These are phyloP conservation scores for Drusus annulatus DNA, from an alignment of 1,140 invertebrate genomes.

Conservation along the genomic window DNA sequence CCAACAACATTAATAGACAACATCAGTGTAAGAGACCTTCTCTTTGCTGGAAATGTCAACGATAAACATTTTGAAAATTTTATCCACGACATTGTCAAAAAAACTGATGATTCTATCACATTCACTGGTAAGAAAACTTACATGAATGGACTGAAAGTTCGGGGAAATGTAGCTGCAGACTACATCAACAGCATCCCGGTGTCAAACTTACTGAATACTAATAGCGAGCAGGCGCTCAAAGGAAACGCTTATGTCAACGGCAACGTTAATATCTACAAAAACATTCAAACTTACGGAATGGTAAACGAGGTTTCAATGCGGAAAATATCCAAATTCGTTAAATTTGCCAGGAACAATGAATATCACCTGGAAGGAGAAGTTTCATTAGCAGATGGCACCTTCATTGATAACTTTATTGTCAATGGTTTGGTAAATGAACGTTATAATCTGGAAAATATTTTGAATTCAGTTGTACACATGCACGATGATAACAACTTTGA, in stretches of 20 bases:
- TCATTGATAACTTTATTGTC: slow-evolving; percentile 48
- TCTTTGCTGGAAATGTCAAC: slow-evolving; percentile 38
- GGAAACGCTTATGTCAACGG: slow-evolving; percentile 40
- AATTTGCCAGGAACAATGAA: slow-evolving; percentile 43
- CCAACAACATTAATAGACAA: slow-evolving; percentile 45
- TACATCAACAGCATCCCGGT: slow-evolving; percentile 43
- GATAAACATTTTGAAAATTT: slow-evolving; percentile 50
- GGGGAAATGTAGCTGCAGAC: slow-evolving; percentile 38
- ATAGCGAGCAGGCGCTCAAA: slow-evolving; percentile 46
- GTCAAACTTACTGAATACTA: slow-evolving; percentile 41
- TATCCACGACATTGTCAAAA: slow-evolving; percentile 45
- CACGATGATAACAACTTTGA: slow-evolving; percentile 46
- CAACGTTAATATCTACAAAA: slow-evolving; percentile 39
- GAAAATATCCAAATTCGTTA: slow-evolving; percentile 27
- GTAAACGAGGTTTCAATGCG: slow-evolving; percentile 40
- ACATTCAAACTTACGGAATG: slow-evolving; percentile 36
- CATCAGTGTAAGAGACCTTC: slow-evolving; percentile 37
- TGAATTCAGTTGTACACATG: slow-evolving; percentile 32
- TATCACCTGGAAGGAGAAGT: slow-evolving; percentile 49
- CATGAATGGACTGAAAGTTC: slow-evolving; percentile 40
- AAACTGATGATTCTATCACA: slow-evolving; percentile 37
- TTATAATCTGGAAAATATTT: slow-evolving; percentile 38
- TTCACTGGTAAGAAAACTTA: slow-evolving; percentile 51
- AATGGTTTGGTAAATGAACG: slow-evolving; percentile 44
- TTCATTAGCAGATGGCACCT: slow-evolving; percentile 34